Conservation (phyloP, 2,113 vertebrate species). For the Trinectes maculatus region DNA sequence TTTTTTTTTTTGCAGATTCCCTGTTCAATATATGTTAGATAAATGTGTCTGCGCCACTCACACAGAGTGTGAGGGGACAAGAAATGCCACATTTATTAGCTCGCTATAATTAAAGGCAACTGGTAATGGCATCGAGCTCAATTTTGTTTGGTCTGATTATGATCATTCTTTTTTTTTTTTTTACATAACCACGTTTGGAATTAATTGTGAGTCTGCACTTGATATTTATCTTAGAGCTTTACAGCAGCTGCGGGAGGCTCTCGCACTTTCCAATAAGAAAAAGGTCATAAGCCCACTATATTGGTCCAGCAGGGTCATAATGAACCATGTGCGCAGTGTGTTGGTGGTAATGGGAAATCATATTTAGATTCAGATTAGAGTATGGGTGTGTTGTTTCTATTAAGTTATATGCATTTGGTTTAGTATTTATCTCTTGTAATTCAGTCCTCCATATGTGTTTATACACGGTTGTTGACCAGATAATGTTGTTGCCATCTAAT, state of each 20-base stretch:
- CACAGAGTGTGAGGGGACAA: conserved; percentile 28
- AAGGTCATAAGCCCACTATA: conserved; percentile 38
- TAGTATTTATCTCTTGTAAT: conserved; percentile 43
- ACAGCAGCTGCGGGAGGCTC: conserved; percentile 38
- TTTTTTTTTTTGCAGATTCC: conserved; percentile 40
- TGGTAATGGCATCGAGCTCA: conserved; percentile 50
- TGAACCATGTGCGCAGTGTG: conserved; percentile 34
- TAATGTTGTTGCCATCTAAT: conserved; percentile 59
- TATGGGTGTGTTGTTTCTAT: conserved; percentile 32
- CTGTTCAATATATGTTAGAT: conserved; percentile 9
- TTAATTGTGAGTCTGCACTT: conserved; percentile 56
- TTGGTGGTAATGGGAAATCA: conserved; percentile 30
- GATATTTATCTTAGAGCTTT: conserved; percentile 64
- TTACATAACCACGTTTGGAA: conserved; percentile 65
- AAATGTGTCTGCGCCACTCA: conserved; percentile 19
- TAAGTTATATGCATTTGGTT: conserved; percentile 28
- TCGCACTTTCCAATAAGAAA: conserved; percentile 46
- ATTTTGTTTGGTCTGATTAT: conserved; percentile 61
- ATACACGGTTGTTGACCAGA: conserved; percentile 38
- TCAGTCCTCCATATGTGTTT: conserved; percentile 42
- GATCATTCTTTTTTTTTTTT: conserved; percentile 55
- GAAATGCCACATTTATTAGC: conserved; percentile 40
- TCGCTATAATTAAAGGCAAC: conserved; percentile 50
- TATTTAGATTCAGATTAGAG: conserved; percentile 55
- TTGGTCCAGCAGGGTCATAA: conserved; percentile 40